Conservation (phyloP, 2,888 invertebrate species). For the Rhogogaster chlorosoma region DNA sequence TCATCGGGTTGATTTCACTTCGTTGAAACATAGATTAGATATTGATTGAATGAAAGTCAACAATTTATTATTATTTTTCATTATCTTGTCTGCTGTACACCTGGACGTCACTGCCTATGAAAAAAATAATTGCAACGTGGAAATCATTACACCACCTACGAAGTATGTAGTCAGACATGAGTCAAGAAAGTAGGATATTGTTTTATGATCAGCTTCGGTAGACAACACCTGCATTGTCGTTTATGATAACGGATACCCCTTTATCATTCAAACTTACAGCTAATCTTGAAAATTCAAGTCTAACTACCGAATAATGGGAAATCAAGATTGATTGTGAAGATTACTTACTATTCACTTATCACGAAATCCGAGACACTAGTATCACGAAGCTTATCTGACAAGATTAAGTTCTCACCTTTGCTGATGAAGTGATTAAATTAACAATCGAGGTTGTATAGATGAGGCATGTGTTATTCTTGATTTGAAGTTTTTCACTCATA, state of each 20-base stretch:
- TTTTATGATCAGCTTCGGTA: background rate
- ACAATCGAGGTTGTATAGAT: background rate
- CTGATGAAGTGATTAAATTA: background rate
- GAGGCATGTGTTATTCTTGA: background rate
- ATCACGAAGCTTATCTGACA: background rate
- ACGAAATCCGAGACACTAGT: background rate
- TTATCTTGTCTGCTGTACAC: background rate
- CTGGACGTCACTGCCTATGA: background rate
- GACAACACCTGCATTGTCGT: background rate
- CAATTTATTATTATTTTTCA: background rate
- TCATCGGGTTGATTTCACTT: background rate
- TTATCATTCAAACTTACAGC: background rate
- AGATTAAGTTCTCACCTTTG: background rate
- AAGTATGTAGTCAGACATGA: background rate
- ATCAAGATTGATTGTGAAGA: background rate
- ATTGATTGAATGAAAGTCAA: background rate
- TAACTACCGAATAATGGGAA: background rate
- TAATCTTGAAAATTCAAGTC: background rate
- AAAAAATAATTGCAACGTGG: background rate
- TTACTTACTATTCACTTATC: background rate
- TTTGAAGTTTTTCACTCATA: background rate
- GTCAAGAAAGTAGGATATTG: background rate
- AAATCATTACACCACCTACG: background rate
- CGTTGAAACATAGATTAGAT: background rate
- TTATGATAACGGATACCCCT: background rate